Evolutionary conservation across 2,113 vertebrate species (phyloP), one percentile per base, ranked within the genome.

Genomic region (Podocnemis expansa): DNA sequence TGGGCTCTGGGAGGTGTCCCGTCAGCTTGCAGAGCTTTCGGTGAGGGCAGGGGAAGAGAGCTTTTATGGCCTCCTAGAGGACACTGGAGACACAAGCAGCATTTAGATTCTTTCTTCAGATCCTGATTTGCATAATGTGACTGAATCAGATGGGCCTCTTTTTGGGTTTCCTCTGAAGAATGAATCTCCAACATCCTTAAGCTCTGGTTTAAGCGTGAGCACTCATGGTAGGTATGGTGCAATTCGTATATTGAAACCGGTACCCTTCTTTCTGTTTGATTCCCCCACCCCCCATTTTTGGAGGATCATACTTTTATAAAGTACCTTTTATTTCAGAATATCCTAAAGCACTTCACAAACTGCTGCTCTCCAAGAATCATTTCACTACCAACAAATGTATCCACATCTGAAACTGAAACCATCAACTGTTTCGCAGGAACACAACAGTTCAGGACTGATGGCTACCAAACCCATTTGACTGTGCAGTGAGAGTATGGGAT

Each of bases 71-170:
- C 80, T 75, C 88, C 60, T 91, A 80, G 75, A 93, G 87, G 92
- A 41, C 94, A 85, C 90, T 54, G 70, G 93, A 94, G 96, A 93
- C 80, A 85, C 16, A 60, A 76, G 19, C 56, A 89, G 89, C 67
- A 67, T 93, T 93, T 86, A 93, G 87, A 80, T n/a, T 89, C 55
- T 75, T 92, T 45, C 45, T 91, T 92, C 34, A 85, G 87, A 84
- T 93, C 58, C 76, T 89, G 85, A 95, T 96, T 97, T 96, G 93
- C 84, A 88, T 92, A 96, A 95, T 96, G 94, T 96, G 94, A 95
- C 92, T 91, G 70, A 96, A 96, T 96, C 0, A 3, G 84, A 95
- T 93, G 70, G 80, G 34, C 58, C 73, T 90, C 2, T 38, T 85
- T 93, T 96, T 95, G 51, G 56, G 31, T 96, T 93, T 94, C 78